Percentiles rank a stretch among this genome's conserved stretches.
Evolutionary conservation across 1,140 invertebrate genomes (phyloP).

Genomic region (Drosophila cardini): DNA sequence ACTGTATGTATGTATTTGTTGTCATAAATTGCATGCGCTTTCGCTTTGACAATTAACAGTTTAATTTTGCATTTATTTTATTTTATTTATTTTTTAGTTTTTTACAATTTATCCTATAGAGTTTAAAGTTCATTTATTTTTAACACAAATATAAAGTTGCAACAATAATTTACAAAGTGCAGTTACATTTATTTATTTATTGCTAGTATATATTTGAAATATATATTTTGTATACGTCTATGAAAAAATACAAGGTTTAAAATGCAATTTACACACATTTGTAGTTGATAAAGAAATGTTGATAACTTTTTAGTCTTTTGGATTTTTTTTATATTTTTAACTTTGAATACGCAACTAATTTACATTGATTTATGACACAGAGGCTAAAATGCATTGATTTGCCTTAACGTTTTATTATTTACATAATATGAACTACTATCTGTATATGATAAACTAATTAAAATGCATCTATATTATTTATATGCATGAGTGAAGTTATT

Average conservation of each 20-base stretch:
- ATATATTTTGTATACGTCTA: conserved; percentile 61
- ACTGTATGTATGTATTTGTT: background rate
- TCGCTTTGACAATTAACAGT: conserved; percentile 5
- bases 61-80: conserved; percentile 18
- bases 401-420: conserved; percentile 37
- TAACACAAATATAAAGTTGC: conserved; percentile 56
- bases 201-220: conserved; percentile 49
- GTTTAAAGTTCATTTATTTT: conserved; percentile 26
- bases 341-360: conserved; percentile 59
- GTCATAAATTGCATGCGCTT: background rate
- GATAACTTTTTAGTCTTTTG: conserved; percentile 69
- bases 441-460: conserved; percentile 71
- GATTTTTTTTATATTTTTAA: conserved; percentile 57
- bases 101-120: conserved; percentile 56
- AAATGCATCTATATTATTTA: conserved; percentile 63
- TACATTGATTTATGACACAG: conserved; percentile 56
- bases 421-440: conserved; percentile 59
- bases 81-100: too few species aligned
- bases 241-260: conserved; percentile 59
- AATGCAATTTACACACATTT: conserved; percentile 69
- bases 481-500: conserved; percentile 38
- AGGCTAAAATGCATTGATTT: conserved; percentile 42
- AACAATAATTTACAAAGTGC: conserved; percentile 79
- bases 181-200: conserved; percentile 49
- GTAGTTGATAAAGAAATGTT: conserved; percentile 52